Conservation (phyloP, 2,888 invertebrate genomes). For the Acanthosoma haemorrhoidale region DNA sequence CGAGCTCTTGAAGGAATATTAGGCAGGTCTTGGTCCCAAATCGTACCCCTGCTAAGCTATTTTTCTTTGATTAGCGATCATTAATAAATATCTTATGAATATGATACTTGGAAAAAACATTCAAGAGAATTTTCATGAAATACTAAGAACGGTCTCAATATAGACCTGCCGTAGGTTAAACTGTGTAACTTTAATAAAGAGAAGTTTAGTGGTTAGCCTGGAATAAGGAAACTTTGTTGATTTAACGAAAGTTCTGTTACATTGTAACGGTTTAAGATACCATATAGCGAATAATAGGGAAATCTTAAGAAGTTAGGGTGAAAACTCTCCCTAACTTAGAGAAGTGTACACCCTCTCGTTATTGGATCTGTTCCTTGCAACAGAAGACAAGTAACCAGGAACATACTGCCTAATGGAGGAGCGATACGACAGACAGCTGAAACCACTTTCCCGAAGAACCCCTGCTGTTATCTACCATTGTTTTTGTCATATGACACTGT, state of each 20-base stretch:
- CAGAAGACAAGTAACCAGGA: neutral
- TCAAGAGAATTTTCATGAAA: no score
- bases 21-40: no score
- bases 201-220: neutral
- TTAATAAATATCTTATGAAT: no score
- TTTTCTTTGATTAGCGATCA: no score
- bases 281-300: neutral
- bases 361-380: neutral
- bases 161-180: neutral
- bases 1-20: no score
- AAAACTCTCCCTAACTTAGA: neutral
- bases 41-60: no score
- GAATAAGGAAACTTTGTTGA: constrained; percentile 12
- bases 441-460: neutral
- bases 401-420: neutral
- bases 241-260: neutral
- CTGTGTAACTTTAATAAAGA: neutral
- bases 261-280: neutral
- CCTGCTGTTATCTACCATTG: no score
- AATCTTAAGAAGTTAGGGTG: neutral
- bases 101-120: no score
- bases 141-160: constrained; percentile 6
- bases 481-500: no score
- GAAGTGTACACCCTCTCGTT: no score
- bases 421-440: neutral